phyloP scores from a whole-genome alignment of 2,113 vertebrate genomes.

The Semnopithecus entellus region DNA sequence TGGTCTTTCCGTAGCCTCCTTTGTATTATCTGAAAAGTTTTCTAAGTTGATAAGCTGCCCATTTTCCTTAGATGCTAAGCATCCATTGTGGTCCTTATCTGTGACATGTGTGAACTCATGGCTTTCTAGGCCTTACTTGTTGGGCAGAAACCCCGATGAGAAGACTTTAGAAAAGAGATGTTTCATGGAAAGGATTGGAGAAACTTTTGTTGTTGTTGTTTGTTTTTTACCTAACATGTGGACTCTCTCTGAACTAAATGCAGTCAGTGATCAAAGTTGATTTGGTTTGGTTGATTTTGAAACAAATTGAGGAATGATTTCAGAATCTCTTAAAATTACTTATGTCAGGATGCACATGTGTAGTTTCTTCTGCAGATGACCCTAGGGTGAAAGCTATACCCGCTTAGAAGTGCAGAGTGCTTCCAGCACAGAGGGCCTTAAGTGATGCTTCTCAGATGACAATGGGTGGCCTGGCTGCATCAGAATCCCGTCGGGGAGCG shows the following conservation, averaged over 20 bases:
- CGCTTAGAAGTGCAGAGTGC: neutral
- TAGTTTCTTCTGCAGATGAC: neutral
- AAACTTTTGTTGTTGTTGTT: neutral
- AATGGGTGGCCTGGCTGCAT: accelerated
- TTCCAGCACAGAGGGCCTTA: neutral
- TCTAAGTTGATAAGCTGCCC: neutral
- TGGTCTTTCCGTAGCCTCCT: neutral
- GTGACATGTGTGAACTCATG: neutral
- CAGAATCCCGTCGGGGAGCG: neutral
- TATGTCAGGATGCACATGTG: neutral
- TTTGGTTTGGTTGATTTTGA: neutral
- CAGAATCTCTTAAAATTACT: neutral
- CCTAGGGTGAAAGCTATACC: neutral
- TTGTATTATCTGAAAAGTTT: neutral
- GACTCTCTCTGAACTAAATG: neutral
- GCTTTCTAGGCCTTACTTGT: neutral
- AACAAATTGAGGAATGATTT: neutral
- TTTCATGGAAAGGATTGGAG: neutral
- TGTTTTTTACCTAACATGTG: neutral
- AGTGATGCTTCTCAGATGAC: neutral
- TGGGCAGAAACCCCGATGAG: neutral
- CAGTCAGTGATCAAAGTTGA: neutral
- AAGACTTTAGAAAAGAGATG: neutral
- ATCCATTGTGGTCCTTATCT: neutral
- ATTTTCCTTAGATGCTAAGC: neutral